Conservation (phyloP, 2,888 invertebrate species). For the Pollenia griseotomentosa region DNA sequence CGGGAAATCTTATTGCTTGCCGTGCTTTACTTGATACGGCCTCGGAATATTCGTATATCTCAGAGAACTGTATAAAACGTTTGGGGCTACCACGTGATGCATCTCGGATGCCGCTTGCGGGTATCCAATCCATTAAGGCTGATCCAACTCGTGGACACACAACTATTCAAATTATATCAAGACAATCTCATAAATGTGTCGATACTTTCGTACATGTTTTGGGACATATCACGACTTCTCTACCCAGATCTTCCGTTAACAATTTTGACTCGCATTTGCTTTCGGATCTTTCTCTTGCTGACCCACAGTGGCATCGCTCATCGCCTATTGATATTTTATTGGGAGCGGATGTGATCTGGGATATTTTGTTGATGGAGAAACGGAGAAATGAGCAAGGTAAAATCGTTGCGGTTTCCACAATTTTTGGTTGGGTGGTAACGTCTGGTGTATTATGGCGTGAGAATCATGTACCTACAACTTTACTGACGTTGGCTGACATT, state of each 20-base stretch:
- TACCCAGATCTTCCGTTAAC: constrained; percentile 3
- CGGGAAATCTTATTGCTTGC: background rate
- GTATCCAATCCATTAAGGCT: constrained; percentile 14
- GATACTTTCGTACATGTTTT: constrained; percentile 11
- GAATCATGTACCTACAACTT: background rate
- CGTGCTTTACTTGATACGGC: background rate
- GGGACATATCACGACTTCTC: constrained; percentile 6
- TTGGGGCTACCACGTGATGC: background rate
- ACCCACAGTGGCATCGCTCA: constrained; percentile 1
- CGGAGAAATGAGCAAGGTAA: too few relatives aligned
- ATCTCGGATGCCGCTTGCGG: too few relatives aligned
- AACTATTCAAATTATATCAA: background rate
- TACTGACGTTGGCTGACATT: constrained; percentile 14
- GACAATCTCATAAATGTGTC: background rate
- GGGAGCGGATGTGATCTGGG: constrained; percentile 8
- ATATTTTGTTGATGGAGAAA: too few relatives aligned
- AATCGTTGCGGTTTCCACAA: too few relatives aligned
- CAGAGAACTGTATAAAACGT: constrained; percentile 12
- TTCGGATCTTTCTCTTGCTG: too few relatives aligned
- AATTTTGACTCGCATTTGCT: background rate
- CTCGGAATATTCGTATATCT: constrained; percentile 17
- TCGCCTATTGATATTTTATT: constrained; percentile 30
- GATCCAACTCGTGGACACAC: background rate
- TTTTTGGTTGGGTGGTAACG: constrained; percentile 53
- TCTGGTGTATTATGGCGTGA: background rate